phyloP scores from a whole-genome alignment of 2,113 vertebrate genomes.

The Takifugu bimaculatus region DNA sequence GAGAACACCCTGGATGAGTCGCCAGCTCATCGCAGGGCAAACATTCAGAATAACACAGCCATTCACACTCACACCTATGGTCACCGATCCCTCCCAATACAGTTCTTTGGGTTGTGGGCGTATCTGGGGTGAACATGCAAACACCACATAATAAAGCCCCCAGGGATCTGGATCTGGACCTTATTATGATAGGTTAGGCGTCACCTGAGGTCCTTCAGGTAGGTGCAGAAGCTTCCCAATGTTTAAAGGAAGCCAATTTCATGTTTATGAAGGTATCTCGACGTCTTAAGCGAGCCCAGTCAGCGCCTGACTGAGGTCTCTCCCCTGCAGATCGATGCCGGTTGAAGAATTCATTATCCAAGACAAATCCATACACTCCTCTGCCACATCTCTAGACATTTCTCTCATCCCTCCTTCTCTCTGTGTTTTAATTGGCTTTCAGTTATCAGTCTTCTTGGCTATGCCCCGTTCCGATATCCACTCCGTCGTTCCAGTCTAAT shows the following conservation, averaged over 20 bases:
- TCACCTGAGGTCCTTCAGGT: not conserved
- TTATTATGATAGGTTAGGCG: too few relatives aligned
- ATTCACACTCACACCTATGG: too few relatives aligned
- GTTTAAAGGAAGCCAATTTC: constrained; percentile 35
- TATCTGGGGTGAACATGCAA: too few relatives aligned
- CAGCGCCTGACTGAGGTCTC: constrained; percentile 38
- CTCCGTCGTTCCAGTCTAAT: constrained; percentile 70
- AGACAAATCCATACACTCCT: constrained; percentile 56
- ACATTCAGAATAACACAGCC: too few relatives aligned
- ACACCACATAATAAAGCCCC: too few relatives aligned
- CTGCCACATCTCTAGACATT: constrained; percentile 41
- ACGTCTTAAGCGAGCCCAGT: constrained; percentile 38
- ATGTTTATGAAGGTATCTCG: constrained; percentile 38
- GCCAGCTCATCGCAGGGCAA: too few relatives aligned
- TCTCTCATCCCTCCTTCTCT: constrained; percentile 39
- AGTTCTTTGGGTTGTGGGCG: too few relatives aligned
- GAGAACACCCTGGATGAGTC: too few relatives aligned
- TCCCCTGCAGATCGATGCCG: constrained; percentile 54
- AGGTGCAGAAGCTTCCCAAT: constrained; percentile 26
- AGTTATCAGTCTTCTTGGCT: constrained; percentile 65
- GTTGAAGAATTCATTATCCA: constrained; percentile 68
- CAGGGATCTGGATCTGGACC: too few relatives aligned
- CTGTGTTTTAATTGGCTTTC: constrained; percentile 66
- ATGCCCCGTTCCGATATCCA: constrained; percentile 52
- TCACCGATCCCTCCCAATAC: too few relatives aligned